These are phyloP conservation scores for Drosophila macrospina DNA, from an alignment of 2,888 invertebrate genomes.

Conservation along the genomic window DNA sequence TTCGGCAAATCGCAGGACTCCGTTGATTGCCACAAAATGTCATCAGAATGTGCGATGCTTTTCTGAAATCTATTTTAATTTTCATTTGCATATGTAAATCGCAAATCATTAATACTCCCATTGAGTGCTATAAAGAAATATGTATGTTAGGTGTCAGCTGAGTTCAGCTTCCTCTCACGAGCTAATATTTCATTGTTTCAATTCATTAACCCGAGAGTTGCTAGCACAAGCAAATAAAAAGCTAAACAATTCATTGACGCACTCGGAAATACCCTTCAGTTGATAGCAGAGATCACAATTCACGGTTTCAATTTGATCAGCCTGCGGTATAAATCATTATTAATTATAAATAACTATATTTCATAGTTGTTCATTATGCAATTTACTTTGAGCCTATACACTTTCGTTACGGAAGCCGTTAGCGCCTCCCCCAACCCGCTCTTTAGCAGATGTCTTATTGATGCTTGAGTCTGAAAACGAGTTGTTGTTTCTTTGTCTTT, in stretches of 20 bases:
- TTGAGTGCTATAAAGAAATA: conserved; percentile 12
- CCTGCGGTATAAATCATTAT: not conserved
- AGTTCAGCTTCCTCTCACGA: conserved; percentile 37
- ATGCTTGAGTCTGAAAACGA: conserved; percentile 47
- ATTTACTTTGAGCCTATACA: conserved; percentile 43
- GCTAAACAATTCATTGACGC: conserved; percentile 7
- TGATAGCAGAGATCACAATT: conserved; percentile 2
- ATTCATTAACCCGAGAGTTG: conserved; percentile 53
- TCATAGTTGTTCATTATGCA: conserved; percentile 22
- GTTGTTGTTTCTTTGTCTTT: conserved; percentile 40
- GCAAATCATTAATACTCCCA: conserved; percentile 27
- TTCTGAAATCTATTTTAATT: conserved; percentile 29
- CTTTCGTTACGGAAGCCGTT: conserved; percentile 59
- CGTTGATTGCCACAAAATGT: conserved; percentile 56
- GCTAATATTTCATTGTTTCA: conserved; percentile 21
- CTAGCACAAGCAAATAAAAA: not conserved
- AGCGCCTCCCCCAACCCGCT: conserved; percentile 41
- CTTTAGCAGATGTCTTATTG: conserved; percentile 38
- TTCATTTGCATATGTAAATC: conserved; percentile 50
- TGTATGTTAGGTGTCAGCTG: conserved; percentile 16
- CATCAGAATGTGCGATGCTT: conserved; percentile 11
- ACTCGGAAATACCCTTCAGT: conserved; percentile 18
- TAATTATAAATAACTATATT: conserved; percentile 19
- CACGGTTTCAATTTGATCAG: not conserved
- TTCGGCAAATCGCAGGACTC: conserved; percentile 50